phyloP scores from a whole-genome alignment of 2,888 invertebrate genomes.

The Drosophila buzzatii region DNA sequence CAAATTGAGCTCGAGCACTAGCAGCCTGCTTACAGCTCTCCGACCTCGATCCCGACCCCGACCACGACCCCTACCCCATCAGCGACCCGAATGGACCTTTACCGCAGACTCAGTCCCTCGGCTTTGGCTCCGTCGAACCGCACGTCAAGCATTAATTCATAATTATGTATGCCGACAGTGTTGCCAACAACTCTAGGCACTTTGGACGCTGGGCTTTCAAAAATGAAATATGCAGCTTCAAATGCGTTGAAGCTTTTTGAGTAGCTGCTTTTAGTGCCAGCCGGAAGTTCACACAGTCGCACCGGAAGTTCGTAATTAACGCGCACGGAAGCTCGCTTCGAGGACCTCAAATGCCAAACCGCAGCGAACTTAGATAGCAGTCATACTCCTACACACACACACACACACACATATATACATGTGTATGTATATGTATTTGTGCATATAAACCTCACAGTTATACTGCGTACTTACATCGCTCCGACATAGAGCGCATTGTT shows the following conservation, averaged over 20 bases:
- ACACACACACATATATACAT: neutral
- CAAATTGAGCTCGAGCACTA: constrained; percentile 56
- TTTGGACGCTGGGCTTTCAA: constrained; percentile 17
- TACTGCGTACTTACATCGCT: constrained; percentile 92
- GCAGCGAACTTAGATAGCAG: constrained; percentile 24
- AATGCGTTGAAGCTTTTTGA: constrained; percentile 59
- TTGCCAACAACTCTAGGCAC: constrained; percentile 59
- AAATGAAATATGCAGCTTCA: constrained; percentile 75
- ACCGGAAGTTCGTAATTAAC: constrained; percentile 76
- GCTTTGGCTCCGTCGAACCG: constrained; percentile 24
- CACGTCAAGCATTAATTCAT: constrained; percentile 80
- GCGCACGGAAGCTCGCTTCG: neutral
- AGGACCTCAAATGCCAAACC: constrained; percentile 15
- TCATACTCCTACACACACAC: neutral
- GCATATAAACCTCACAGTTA: neutral
- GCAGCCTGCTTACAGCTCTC: constrained; percentile 8
- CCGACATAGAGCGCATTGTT: constrained; percentile 96
- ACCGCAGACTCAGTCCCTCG: neutral
- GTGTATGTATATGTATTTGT: neutral
- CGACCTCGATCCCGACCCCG: constrained; percentile 1
- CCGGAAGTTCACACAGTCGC: constrained; percentile 54
- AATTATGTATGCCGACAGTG: constrained; percentile 83
- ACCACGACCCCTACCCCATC: neutral
- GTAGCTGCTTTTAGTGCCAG: constrained; percentile 25
- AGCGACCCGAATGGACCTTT: neutral